phyloP scores from a whole-genome alignment of 53 echinoderm and acorn worm species.

The Astropecten irregularis region DNA sequence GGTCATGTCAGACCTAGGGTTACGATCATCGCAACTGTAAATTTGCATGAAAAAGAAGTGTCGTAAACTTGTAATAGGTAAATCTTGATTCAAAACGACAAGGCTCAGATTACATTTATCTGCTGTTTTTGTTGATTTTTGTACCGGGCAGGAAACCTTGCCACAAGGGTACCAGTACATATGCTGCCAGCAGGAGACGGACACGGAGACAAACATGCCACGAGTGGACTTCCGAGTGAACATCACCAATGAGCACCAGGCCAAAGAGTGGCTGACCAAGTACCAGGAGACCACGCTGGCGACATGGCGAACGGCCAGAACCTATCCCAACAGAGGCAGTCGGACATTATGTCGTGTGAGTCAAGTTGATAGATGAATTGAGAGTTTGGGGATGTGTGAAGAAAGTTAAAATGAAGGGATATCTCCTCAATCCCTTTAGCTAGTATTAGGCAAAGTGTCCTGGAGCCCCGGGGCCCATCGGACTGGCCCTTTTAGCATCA shows the following conservation, averaged over 20 bases:
- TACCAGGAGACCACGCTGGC: conserved; percentile 47
- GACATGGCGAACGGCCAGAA: conserved; percentile 36
- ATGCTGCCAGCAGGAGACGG: conserved; percentile 18
- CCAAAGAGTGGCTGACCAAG: conserved; percentile 33
- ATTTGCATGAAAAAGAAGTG: too few relatives aligned
- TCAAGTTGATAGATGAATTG: neutral
- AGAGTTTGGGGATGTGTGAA: neutral
- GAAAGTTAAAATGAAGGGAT: neutral
- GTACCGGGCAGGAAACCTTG: conserved; percentile 46
- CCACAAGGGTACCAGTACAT: conserved; percentile 39
- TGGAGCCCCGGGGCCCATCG: too few relatives aligned
- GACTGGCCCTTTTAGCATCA: too few relatives aligned
- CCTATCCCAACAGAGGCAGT: conserved; percentile 38
- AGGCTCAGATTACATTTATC: too few relatives aligned
- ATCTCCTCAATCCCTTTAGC: neutral
- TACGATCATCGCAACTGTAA: too few relatives aligned
- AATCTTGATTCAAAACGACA: too few relatives aligned
- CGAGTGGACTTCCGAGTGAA: conserved; percentile 35
- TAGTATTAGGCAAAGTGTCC: too few relatives aligned
- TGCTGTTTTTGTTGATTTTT: too few relatives aligned
- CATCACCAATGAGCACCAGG: conserved; percentile 3
- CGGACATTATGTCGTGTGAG: conserved; percentile 47
- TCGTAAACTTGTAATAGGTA: too few relatives aligned
- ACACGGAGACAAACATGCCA: neutral
- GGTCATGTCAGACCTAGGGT: too few relatives aligned